Conservation (phyloP, 2,113 vertebrate genomes). For the Bubo scandiacus region DNA sequence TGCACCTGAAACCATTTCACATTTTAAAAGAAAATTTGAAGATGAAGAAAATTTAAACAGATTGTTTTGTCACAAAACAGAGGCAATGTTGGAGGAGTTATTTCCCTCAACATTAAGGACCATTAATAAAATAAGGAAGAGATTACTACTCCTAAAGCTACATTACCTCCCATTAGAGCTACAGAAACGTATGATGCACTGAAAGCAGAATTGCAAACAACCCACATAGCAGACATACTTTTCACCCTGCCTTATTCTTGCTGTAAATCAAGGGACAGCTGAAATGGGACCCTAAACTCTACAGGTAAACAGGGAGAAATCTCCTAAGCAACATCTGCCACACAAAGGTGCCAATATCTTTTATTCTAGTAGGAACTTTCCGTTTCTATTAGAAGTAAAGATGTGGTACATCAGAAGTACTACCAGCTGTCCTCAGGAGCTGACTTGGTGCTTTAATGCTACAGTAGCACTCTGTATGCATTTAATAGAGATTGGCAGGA, state of each 20-base stretch:
- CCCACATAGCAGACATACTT: background rate
- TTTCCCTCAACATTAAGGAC: background rate
- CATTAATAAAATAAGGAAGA: background rate
- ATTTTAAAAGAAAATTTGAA: background rate
- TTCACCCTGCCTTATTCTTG: background rate
- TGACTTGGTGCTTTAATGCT: background rate
- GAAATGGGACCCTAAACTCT: background rate
- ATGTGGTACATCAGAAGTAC: background rate
- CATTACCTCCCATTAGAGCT: background rate
- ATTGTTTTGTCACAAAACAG: background rate
- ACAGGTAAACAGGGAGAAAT: background rate
- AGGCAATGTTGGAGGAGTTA: background rate
- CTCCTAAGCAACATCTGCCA: background rate
- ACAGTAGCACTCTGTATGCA: background rate
- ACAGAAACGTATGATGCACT: background rate
- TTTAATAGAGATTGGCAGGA: background rate
- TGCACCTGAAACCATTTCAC: background rate
- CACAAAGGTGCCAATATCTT: background rate
- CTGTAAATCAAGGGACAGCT: background rate
- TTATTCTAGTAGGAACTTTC: background rate
- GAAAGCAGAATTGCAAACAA: background rate
- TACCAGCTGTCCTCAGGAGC: background rate
- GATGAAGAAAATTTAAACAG: background rate
- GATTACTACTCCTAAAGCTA: background rate
- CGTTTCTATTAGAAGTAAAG: background rate